Base-by-base conservation (phyloP, 2,113 vertebrate species). In the Ptilorrhoa leucosticta region DNA sequence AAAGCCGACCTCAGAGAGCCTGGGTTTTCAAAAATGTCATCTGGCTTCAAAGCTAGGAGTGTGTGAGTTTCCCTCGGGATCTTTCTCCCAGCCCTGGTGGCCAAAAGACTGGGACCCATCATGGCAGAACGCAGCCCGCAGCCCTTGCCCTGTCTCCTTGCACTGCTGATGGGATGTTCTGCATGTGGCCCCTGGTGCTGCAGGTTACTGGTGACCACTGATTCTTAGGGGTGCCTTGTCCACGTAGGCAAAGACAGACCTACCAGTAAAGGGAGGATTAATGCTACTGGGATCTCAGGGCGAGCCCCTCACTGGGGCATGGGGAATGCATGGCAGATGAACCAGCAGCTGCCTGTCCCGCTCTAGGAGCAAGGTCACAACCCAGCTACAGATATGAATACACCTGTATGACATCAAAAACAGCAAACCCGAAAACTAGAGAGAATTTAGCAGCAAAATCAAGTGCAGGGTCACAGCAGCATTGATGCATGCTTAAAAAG, bases 291-390 rank as follows among this genome's bases (percentile, higher is more conserved):
- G 42, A 76, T 56, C 19, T 45, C 51, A 11, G 35, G 57, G 23
- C 0, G 0, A 70, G 27, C 15, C 18, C 60, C 47, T 79, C 31
- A 20, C 42, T 6, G 2, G 18, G 23, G 18, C 15, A 11, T 2
- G 7, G 53, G 45, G 33, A 40, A 27, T 1, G 2, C 19, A 13
- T 2, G 5, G 35, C 66, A 75, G 30, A 50, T 30, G 42, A 12
- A 66, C 31, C 51, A 79, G 70, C 65, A 22, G 27, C 44, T 60
- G 18, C n/a, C 54, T 60, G n/a, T 56, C 58, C 33, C 0, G 0
- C 58, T 54, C 11, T 23, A 50, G 33, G 35, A 37, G 16, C 0
- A 7, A 89, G 7, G 19, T 82, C 53, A 42, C 1, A 2, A 63
- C 39, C 35, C 5, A 4, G 27, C 23, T 65, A 15, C 64, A 81